phyloP scores from a whole-genome alignment of 2,888 invertebrate genomes.

The Drosophila kanekoi region DNA sequence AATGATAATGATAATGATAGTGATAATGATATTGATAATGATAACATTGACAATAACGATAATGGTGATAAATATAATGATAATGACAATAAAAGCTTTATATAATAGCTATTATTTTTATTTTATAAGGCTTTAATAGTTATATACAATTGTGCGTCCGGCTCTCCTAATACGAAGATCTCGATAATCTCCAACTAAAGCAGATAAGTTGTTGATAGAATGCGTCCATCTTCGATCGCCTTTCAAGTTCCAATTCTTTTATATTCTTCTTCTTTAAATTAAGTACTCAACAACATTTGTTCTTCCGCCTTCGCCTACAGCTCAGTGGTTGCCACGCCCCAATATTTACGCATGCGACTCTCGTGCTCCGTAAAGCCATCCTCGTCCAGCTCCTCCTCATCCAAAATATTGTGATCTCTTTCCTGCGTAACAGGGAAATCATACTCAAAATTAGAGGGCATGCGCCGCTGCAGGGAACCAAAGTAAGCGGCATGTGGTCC shows the following conservation, averaged over 20 bases:
- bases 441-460: slow-evolving; percentile 94
- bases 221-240: too few species aligned
- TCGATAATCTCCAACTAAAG: too few species aligned
- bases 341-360: slow-evolving; percentile 94
- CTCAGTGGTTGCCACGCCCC: slow-evolving; percentile 96
- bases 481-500: slow-evolving; percentile 95
- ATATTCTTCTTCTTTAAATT: too few species aligned
- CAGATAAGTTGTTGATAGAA: too few species aligned
- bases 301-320: slow-evolving; percentile 85
- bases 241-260: too few species aligned
- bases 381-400: slow-evolving; percentile 85
- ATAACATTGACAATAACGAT: too few species aligned
- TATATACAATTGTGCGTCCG: not conserved
- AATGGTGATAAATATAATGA: not conserved
- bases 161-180: not conserved
- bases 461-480: slow-evolving; percentile 92
- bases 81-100: not conserved
- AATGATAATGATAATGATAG: too few species aligned
- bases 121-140: not conserved
- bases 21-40: too few species aligned
- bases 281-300: too few species aligned
- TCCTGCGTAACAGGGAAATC: slow-evolving; percentile 94
- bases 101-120: not conserved
- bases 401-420: slow-evolving; percentile 88
- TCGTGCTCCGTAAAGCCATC: slow-evolving; percentile 92